These are phyloP conservation scores for Natator depressus DNA, from an alignment of 2,113 vertebrate genomes.

Conservation along the genomic window DNA sequence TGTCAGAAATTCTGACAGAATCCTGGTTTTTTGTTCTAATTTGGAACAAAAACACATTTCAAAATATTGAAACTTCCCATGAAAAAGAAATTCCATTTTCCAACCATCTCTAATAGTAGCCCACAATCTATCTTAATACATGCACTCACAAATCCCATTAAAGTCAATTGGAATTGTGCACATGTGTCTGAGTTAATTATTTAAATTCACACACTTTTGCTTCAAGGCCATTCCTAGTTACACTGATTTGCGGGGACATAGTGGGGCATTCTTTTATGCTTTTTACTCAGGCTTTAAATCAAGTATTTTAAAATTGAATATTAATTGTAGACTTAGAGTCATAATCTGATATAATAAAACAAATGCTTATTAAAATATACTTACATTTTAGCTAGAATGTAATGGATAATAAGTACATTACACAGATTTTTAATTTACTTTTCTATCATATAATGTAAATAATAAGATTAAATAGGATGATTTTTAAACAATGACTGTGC, in stretches of 20 bases:
- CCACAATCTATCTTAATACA: background rate
- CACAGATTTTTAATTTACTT: background rate
- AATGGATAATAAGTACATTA: background rate
- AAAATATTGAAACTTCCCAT: background rate
- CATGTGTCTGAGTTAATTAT: background rate
- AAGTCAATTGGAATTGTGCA: background rate
- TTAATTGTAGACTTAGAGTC: background rate
- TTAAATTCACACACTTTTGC: background rate
- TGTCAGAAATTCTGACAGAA: background rate
- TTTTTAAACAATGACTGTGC: background rate
- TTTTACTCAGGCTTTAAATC: background rate
- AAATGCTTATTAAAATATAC: background rate
- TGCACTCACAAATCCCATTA: background rate
- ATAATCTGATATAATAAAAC: background rate
- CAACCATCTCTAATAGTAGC: background rate
- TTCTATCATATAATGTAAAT: background rate
- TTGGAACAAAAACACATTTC: background rate
- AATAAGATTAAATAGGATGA: background rate
- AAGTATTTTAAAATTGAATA: background rate
- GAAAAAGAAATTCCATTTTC: background rate
- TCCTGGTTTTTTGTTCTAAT: background rate
- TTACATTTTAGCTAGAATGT: background rate
- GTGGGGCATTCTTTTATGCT: background rate
- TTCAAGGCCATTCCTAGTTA: background rate
- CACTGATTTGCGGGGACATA: background rate